Evolutionary conservation across 2,888 invertebrate genomes (phyloP).

Genomic region (Nomada lathburiana): DNA sequence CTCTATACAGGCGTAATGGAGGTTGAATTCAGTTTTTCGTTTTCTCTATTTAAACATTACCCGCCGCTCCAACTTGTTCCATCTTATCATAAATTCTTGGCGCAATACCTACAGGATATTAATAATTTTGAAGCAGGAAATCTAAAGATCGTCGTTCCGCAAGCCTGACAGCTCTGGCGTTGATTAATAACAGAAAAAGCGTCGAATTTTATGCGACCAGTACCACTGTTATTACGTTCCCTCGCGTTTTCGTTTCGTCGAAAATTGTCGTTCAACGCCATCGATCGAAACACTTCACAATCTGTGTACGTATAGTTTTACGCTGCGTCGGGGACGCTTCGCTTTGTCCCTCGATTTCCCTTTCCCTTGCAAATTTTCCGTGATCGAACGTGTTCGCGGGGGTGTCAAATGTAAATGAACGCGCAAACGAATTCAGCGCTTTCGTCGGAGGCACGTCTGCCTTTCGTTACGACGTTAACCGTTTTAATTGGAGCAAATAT

Average conservation of each 20-base stretch:
- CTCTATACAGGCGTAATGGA: no score
- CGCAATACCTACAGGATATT: no score
- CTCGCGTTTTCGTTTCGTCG: background rate
- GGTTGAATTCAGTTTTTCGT: no score
- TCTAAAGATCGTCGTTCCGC: no score
- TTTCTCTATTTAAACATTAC: no score
- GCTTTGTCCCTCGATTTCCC: background rate
- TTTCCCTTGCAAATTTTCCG: slow-evolving; percentile 26
- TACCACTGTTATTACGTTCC: background rate
- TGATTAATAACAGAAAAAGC: background rate
- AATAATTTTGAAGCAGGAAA: no score
- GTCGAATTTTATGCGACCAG: background rate
- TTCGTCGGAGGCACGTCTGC: background rate
- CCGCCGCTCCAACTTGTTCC: no score
- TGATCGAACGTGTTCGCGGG: slow-evolving; percentile 8
- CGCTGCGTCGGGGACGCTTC: background rate
- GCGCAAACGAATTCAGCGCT: slow-evolving; percentile 4
- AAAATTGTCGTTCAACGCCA: slow-evolving; percentile 9
- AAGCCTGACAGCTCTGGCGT: no score
- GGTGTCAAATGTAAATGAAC: slow-evolving; percentile 10
- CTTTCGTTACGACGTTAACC: background rate
- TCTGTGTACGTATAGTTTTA: no score
- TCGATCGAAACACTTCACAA: no score
- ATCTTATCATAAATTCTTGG: no score
- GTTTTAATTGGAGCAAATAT: slow-evolving; percentile 30